Evolutionary conservation across 1,140 invertebrate species (phyloP).

Genomic region (Heliothis virescens): DNA sequence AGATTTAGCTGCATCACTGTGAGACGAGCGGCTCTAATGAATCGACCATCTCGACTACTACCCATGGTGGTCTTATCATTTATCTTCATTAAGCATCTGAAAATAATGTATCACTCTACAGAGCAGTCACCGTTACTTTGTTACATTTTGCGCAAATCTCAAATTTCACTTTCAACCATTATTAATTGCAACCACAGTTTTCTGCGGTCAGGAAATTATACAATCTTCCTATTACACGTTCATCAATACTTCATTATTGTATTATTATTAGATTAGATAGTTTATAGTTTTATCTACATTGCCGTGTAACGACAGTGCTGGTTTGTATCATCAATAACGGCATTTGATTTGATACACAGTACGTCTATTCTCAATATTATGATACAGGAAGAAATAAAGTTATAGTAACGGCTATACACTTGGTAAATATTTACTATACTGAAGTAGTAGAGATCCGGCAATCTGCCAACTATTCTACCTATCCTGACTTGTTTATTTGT

Average conservation of each 20-base stretch:
- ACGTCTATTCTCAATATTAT: constrained; percentile 30
- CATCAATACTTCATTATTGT: constrained; percentile 3
- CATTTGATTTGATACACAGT: neutral
- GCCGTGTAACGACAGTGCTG: neutral
- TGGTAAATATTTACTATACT: constrained; percentile 44
- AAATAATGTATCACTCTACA: neutral
- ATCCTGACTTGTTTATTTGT: constrained; percentile 26
- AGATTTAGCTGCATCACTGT: constrained; percentile 34
- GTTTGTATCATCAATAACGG: neutral
- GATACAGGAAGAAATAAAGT: constrained; percentile 30
- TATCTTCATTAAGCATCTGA: constrained; percentile 29
- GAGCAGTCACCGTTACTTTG: neutral
- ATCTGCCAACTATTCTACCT: constrained; percentile 33
- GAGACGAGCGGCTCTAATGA: constrained; percentile 1
- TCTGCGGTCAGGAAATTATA: constrained; percentile 1
- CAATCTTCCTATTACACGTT: constrained; percentile 2
- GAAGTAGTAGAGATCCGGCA: constrained; percentile 37
- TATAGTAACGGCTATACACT: constrained; percentile 24
- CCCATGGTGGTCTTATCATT: constrained; percentile 25
- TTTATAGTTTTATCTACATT: constrained; percentile 11
- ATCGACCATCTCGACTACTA: neutral
- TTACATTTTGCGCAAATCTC: constrained; percentile 16
- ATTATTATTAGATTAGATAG: neutral
- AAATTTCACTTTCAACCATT: constrained; percentile 1
- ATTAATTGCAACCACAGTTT: neutral